Evolutionary conservation across 2,888 invertebrate species (phyloP).

Genomic region (Axea sp.): DNA sequence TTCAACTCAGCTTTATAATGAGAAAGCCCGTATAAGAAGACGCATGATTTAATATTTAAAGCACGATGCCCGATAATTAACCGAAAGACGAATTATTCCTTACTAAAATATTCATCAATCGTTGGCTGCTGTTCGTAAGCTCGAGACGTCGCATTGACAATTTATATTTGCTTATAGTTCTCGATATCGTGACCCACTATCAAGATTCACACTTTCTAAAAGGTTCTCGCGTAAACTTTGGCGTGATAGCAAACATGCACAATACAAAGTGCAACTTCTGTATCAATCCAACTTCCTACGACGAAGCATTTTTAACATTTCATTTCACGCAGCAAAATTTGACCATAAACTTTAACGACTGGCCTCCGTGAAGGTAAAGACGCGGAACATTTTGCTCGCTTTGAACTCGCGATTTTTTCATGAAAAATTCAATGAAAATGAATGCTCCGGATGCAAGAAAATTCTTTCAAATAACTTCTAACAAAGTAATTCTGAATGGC

Average conservation of each 20-base stretch:
- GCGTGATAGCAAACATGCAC: conserved; percentile 31
- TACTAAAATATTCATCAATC: conserved; percentile 1
- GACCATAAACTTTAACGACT: too few relatives aligned
- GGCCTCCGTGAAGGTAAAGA: too few relatives aligned
- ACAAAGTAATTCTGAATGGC: conserved; percentile 52
- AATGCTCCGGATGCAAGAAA: conserved; percentile 21
- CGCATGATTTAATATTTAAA: background rate
- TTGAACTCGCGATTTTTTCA: too few relatives aligned
- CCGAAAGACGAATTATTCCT: conserved; percentile 2
- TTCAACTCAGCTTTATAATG: conserved; percentile 13
- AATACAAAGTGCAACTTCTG: conserved; percentile 34
- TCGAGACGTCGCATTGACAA: conserved; percentile 37
- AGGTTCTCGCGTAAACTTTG: conserved; percentile 36
- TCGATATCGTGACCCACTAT: conserved; percentile 36
- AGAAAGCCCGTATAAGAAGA: background rate
- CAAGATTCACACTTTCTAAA: conserved; percentile 49
- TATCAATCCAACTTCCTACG: background rate
- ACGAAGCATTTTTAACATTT: background rate
- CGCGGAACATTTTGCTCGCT: too few relatives aligned
- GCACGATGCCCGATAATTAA: background rate
- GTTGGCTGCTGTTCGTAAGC: too few relatives aligned
- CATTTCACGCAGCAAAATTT: too few relatives aligned
- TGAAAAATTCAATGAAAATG: too few relatives aligned
- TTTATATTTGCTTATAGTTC: conserved; percentile 51
- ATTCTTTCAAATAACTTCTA: conserved; percentile 28